phyloP scores from a whole-genome alignment of 2,888 invertebrate genomes.

The Rotaria sp. region DNA sequence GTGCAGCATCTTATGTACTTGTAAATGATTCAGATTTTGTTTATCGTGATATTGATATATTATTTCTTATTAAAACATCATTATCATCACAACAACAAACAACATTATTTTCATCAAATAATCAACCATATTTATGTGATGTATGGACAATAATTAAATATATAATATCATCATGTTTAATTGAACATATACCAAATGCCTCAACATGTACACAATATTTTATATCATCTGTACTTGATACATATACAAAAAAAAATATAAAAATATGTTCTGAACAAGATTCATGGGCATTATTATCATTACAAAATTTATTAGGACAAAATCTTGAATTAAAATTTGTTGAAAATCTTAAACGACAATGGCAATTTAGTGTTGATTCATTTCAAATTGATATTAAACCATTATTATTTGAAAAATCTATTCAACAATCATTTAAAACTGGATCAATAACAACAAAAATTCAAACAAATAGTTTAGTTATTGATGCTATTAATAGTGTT shows the following conservation, averaged over 20 bases:
- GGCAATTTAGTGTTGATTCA: constrained; percentile 97
- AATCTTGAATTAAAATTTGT: constrained; percentile 98
- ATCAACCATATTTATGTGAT: background rate
- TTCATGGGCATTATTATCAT: constrained; percentile 38
- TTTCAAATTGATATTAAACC: constrained; percentile 94
- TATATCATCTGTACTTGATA: constrained; percentile 4
- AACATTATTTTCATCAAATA: background rate
- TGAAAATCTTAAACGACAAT: constrained; percentile 92
- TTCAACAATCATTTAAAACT: background rate
- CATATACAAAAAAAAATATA: constrained; percentile 13
- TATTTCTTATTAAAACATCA: constrained; percentile 29
- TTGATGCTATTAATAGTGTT: background rate
- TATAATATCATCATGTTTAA: constrained; percentile 1
- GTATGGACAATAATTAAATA: constrained; percentile 25
- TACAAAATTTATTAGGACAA: constrained; percentile 47
- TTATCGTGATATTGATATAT: constrained; percentile 36
- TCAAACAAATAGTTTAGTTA: background rate
- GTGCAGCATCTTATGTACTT: constrained; percentile 88
- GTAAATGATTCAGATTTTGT: constrained; percentile 64
- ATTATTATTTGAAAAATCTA: constrained; percentile 59
- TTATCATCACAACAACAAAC: background rate
- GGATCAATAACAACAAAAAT: background rate
- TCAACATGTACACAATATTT: background rate
- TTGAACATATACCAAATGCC: background rate
- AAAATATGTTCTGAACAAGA: background rate